These are phyloP conservation scores for Lithobates pipiens DNA, from an alignment of 2,797 vertebrate species.

Conservation along the genomic window DNA sequence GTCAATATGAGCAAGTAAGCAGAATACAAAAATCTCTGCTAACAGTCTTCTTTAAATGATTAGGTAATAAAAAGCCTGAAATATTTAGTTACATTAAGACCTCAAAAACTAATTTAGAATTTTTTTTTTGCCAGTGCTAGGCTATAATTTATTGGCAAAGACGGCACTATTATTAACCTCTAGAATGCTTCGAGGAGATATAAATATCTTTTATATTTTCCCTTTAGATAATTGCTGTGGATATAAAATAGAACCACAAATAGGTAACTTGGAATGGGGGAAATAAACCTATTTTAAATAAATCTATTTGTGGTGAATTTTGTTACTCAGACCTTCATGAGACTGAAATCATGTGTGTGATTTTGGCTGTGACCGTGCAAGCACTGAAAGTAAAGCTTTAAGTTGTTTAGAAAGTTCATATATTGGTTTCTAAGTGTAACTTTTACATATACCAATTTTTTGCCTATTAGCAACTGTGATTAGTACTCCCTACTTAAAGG, in stretches of 20 bases:
- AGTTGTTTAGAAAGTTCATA: too few relatives aligned
- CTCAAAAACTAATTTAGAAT: constrained; percentile 41
- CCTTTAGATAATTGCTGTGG: background rate
- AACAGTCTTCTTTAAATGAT: constrained; percentile 46
- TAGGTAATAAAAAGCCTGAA: constrained; percentile 46
- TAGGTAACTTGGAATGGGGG: background rate
- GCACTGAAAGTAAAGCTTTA: too few relatives aligned
- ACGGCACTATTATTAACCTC: constrained; percentile 31
- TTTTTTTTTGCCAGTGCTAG: constrained; percentile 13
- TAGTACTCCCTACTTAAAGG: too few relatives aligned
- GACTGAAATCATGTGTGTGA: background rate
- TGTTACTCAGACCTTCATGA: background rate
- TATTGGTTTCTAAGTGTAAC: too few relatives aligned
- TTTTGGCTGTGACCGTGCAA: too few relatives aligned
- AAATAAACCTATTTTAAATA: background rate
- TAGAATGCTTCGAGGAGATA: background rate
- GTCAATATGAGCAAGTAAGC: constrained; percentile 42
- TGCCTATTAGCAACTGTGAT: too few relatives aligned
- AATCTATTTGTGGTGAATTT: background rate
- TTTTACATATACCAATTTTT: too few relatives aligned
- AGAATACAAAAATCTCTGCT: constrained; percentile 35
- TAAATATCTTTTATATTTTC: constrained; percentile 4
- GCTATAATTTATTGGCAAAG: constrained; percentile 11
- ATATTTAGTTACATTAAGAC: constrained; percentile 53
- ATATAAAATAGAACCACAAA: constrained; percentile 1